Conservation (phyloP, 2,113 vertebrate genomes). For the Hypanus sabinus region DNA sequence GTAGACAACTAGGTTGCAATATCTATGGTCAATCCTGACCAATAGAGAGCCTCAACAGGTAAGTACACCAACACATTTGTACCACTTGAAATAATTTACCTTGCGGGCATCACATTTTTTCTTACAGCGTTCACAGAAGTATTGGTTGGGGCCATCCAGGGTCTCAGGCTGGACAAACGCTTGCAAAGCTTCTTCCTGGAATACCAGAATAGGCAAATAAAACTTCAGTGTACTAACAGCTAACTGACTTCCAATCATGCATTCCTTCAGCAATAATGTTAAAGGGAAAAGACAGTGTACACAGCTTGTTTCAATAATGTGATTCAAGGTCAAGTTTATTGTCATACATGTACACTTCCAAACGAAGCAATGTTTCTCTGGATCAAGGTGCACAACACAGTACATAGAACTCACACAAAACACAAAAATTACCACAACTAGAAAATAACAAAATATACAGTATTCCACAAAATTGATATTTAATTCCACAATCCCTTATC, state of each 20-base stretch:
- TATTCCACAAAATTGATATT: too few species aligned
- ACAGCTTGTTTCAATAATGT: background rate
- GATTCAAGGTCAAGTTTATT: too few species aligned
- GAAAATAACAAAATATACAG: too few species aligned
- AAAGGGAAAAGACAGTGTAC: background rate
- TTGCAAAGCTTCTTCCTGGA: conserved; percentile 92
- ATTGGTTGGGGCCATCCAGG: conserved; percentile 92
- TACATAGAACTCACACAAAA: too few species aligned
- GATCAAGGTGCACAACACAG: too few species aligned
- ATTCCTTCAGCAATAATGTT: background rate
- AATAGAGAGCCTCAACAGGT: background rate
- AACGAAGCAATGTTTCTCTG: too few species aligned
- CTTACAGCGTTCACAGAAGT: conserved; percentile 97
- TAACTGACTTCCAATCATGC: background rate
- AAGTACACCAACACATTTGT: background rate
- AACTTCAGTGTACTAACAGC: background rate
- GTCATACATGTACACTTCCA: too few species aligned
- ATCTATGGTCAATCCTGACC: too few species aligned
- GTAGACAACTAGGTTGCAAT: too few species aligned
- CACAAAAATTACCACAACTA: too few species aligned
- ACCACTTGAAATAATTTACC: conserved; percentile 55
- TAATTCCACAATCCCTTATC: too few species aligned
- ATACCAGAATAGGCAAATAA: background rate
- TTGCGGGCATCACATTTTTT: conserved; percentile 98
- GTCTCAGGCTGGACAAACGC: conserved; percentile 97